These are phyloP conservation scores for Micropoecilia bifurca DNA, from an alignment of 2,797 vertebrate genomes.

Conservation along the genomic window DNA sequence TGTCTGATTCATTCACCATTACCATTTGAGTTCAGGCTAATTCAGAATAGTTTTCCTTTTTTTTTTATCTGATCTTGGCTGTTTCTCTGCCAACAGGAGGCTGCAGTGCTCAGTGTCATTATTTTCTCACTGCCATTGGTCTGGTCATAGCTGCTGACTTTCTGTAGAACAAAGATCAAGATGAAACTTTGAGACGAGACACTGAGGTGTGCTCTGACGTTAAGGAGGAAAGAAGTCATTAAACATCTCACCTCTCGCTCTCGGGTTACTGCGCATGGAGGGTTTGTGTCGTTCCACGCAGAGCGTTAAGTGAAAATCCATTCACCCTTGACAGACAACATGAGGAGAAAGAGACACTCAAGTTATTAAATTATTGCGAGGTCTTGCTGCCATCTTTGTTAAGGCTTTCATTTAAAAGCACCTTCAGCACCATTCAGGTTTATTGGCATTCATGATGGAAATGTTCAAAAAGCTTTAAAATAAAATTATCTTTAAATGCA, in stretches of 20 bases:
- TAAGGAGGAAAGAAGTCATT: slow-evolving; percentile 21
- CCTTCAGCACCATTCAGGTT: not conserved
- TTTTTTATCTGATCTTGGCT: not conserved
- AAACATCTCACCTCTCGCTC: slow-evolving; percentile 18
- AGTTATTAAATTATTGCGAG: slow-evolving; percentile 1
- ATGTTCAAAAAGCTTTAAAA: not conserved
- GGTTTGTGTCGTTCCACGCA: slow-evolving; percentile 3
- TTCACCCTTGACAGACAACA: not conserved
- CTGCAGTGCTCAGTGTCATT: slow-evolving; percentile 44
- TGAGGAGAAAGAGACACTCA: not conserved
- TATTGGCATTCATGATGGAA: not conserved
- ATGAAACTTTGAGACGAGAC: slow-evolving; percentile 22
- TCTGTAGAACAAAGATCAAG: slow-evolving; percentile 31
- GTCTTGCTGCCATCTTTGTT: not conserved
- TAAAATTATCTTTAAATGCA: not conserved
- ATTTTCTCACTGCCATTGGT: slow-evolving; percentile 10
- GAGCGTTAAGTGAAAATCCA: not conserved
- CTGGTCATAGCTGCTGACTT: slow-evolving; percentile 36
- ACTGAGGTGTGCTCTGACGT: slow-evolving; percentile 13
- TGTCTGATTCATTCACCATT: not conserved
- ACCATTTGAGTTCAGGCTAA: not conserved
- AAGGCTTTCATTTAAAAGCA: not conserved
- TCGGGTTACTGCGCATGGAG: slow-evolving; percentile 29
- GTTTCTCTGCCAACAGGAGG: not conserved
- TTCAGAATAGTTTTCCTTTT: not conserved